phyloP scores from a whole-genome alignment of 1,140 invertebrate genomes.

The Polypedilum vanderplanki region DNA sequence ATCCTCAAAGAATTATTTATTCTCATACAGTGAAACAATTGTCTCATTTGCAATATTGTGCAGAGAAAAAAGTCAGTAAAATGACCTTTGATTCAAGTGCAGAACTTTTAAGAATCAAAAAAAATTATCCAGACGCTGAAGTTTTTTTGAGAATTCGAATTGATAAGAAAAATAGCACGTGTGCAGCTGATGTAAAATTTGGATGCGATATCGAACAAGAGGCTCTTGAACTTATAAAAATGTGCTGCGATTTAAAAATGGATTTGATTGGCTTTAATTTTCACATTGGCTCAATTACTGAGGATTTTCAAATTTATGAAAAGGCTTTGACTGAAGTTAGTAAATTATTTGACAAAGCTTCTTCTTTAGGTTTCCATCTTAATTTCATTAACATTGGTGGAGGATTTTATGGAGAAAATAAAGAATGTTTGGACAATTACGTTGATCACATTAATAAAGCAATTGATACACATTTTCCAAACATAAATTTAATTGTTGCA shows the following conservation, averaged over 20 bases:
- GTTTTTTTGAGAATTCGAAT: not conserved
- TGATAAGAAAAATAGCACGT: not conserved
- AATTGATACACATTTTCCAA: constrained; percentile 73
- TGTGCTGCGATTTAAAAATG: not conserved
- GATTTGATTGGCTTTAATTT: constrained; percentile 19
- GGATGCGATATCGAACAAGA: not conserved
- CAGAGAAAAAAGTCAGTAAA: not conserved
- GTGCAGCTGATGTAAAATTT: not conserved
- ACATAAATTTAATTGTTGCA: constrained; percentile 75
- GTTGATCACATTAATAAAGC: constrained; percentile 60
- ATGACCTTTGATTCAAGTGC: not conserved
- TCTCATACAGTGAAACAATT: constrained; percentile 95
- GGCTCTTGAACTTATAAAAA: constrained; percentile 4
- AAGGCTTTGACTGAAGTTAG: constrained; percentile 61
- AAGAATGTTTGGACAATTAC: not conserved
- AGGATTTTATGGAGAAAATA: constrained; percentile 70
- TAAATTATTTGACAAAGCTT: constrained; percentile 63
- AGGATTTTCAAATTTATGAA: constrained; percentile 52
- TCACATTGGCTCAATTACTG: constrained; percentile 7
- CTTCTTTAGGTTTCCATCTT: constrained; percentile 62
- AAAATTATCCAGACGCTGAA: constrained; percentile 14
- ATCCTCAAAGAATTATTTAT: constrained; percentile 82
- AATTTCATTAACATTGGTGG: constrained; percentile 76
- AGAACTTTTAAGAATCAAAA: not conserved
- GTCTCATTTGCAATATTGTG: constrained; percentile 66